A percentile compares a stretch with the other conserved stretches of the same genome.
These are phyloP conservation scores for Sycophila sp. DNA, from an alignment of 1,140 invertebrate species.

Conservation along the genomic window DNA sequence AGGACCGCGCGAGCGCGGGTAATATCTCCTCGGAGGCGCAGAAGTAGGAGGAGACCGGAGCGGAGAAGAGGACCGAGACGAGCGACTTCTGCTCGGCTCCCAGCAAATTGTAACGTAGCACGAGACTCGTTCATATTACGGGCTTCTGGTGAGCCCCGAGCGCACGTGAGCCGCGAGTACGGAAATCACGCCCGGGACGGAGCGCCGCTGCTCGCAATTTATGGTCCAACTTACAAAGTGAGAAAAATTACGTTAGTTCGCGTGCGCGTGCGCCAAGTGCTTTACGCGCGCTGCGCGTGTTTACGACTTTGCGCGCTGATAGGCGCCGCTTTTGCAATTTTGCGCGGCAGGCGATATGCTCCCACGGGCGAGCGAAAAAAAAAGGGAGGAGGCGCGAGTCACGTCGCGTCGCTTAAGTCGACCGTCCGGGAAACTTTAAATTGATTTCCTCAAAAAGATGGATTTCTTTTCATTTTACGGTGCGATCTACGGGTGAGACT, in stretches of 20 bases:
- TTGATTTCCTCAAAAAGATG: no score
- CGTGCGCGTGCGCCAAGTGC: slow-evolving; percentile 51
- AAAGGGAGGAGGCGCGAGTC: neutral
- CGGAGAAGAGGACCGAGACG: neutral
- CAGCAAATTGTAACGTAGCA: slow-evolving; percentile 52
- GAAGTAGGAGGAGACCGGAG: neutral
- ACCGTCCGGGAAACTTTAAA: no score
- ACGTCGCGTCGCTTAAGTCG: no score
- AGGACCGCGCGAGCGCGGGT: neutral
- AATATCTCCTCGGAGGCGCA: neutral
- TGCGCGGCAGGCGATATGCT: no score
- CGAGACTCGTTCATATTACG: slow-evolving; percentile 35
- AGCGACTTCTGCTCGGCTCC: slow-evolving; percentile 1
- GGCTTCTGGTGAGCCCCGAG: neutral
- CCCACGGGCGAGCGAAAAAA: neutral
- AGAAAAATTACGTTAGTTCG: slow-evolving; percentile 62
- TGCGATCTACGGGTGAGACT: no score
- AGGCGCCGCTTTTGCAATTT: no score
- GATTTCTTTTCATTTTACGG: no score
- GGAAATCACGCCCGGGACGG: slow-evolving; percentile 36
- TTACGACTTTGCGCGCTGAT: slow-evolving; percentile 59
- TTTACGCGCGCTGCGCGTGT: slow-evolving; percentile 52
- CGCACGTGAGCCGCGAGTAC: slow-evolving; percentile 10
- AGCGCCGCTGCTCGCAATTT: slow-evolving; percentile 51
- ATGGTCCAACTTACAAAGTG: slow-evolving; percentile 61